phyloP scores from a whole-genome alignment of 2,888 invertebrate species.

The Temnothorax ravouxi region DNA sequence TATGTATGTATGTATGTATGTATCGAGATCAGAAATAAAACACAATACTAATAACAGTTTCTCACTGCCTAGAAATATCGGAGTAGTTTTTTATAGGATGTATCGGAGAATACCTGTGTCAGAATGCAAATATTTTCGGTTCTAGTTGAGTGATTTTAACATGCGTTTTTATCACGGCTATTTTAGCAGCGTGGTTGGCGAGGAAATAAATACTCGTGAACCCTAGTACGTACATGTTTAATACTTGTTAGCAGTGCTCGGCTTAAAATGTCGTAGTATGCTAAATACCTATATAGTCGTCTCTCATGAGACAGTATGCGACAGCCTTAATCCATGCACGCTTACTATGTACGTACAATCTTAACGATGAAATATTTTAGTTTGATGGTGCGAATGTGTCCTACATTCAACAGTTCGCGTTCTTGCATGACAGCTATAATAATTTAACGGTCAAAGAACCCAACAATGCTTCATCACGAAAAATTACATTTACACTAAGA shows the following conservation, averaged over 20 bases:
- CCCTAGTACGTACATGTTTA: conserved; percentile 3
- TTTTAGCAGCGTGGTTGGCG: neutral
- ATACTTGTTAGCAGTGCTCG: conserved; percentile 31
- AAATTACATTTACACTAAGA: neutral
- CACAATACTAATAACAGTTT: conserved; percentile 12
- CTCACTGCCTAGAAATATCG: conserved; percentile 4
- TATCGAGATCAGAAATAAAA: conserved; percentile 47
- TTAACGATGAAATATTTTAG: conserved; percentile 44
- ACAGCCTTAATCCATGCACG: conserved; percentile 43
- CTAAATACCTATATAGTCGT: conserved; percentile 12
- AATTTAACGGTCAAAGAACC: conserved; percentile 23
- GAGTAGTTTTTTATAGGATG: conserved; percentile 36
- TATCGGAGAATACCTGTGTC: conserved; percentile 10
- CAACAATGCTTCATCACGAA: conserved; percentile 1
- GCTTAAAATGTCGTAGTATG: conserved; percentile 33
- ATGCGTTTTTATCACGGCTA: conserved; percentile 13
- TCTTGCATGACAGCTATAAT: conserved; percentile 11
- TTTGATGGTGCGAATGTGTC: conserved; percentile 40
- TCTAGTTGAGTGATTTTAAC: conserved; percentile 17
- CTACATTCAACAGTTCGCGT: conserved; percentile 35
- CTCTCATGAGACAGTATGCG: conserved; percentile 31
- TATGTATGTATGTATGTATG: neutral
- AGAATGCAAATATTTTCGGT: conserved; percentile 1
- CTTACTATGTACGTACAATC: conserved; percentile 31
- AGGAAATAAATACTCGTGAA: conserved; percentile 17